Percentiles rank a stretch among this genome's conserved stretches.
Evolutionary conservation across 2,888 invertebrate species (phyloP).

Genomic region (Holacanthella duospinosa): DNA sequence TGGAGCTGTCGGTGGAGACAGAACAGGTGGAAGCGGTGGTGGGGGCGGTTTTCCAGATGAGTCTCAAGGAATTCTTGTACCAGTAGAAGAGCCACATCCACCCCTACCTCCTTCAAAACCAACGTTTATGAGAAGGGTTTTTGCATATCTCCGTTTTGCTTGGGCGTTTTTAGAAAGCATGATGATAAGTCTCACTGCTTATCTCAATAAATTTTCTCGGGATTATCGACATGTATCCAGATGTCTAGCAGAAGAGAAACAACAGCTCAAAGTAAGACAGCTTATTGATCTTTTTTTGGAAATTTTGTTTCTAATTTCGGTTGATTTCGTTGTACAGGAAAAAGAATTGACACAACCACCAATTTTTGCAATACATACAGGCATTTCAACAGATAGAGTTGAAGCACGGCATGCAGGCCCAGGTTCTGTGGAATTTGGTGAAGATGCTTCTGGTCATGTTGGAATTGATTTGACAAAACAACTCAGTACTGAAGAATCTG

Average conservation of each 20-base stretch:
- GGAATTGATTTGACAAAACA: constrained; percentile 19
- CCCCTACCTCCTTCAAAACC: constrained; percentile 23
- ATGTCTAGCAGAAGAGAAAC: constrained; percentile 79
- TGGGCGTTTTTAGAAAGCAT: constrained; percentile 65
- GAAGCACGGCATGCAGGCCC: not conserved
- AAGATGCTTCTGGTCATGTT: not conserved
- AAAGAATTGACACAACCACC: constrained; percentile 12
- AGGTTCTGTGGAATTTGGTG: not conserved
- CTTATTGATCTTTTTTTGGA: not conserved
- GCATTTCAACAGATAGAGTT: not conserved
- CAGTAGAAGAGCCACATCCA: constrained; percentile 20
- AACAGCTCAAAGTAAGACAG: constrained; percentile 70
- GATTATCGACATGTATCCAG: constrained; percentile 91
- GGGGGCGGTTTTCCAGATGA: constrained; percentile 38
- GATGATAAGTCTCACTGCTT: constrained; percentile 68
- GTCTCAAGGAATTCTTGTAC: constrained; percentile 17
- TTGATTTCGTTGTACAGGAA: constrained; percentile 15
- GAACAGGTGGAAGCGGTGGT: constrained; percentile 12
- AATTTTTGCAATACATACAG: not conserved
- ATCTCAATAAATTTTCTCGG: constrained; percentile 75
- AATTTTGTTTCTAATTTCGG: too few species aligned
- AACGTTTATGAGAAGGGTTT: constrained; percentile 42
- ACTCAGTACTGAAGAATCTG: constrained; percentile 23
- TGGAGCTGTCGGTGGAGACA: constrained; percentile 15
- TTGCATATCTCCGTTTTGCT: constrained; percentile 49